A percentile compares a stretch with the other conserved stretches of the same genome.
phyloP scores from a whole-genome alignment of 1,140 invertebrate genomes.

The Brachionus rotundiformis region DNA sequence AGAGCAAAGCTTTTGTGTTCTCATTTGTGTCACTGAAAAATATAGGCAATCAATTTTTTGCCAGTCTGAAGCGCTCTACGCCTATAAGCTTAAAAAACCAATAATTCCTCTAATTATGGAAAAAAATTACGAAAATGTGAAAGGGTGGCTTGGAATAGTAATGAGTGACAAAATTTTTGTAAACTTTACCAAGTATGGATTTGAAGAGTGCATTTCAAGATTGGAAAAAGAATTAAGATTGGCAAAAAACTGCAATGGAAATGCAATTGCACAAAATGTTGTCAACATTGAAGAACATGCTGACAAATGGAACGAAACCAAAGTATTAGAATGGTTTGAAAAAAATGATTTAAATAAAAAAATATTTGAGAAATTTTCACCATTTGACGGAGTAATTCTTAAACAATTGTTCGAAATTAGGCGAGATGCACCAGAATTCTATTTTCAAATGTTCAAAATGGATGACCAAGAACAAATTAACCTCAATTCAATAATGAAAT shows the following conservation, averaged over 20 bases:
- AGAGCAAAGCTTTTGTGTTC: slow-evolving; percentile 59
- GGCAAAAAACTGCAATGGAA: neutral
- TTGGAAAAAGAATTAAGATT: neutral
- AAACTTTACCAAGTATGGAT: slow-evolving; percentile 53
- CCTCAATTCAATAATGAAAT: neutral
- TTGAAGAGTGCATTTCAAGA: slow-evolving; percentile 29
- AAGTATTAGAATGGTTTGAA: slow-evolving; percentile 34
- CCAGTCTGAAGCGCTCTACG: slow-evolving; percentile 60
- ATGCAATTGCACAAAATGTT: neutral
- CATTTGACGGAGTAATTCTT: slow-evolving; percentile 26
- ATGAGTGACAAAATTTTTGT: slow-evolving; percentile 59
- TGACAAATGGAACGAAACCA: neutral
- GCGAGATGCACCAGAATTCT: slow-evolving; percentile 38
- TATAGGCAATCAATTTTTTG: slow-evolving; percentile 62
- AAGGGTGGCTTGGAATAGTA: slow-evolving; percentile 61
- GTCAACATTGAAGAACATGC: neutral
- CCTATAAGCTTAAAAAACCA: slow-evolving; percentile 56
- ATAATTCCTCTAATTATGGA: slow-evolving; percentile 60
- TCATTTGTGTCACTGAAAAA: slow-evolving; percentile 61
- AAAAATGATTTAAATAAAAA: neutral
- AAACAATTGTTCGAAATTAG: slow-evolving; percentile 38
- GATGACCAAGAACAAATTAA: neutral
- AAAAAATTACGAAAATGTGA: slow-evolving; percentile 55
- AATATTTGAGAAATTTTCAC: neutral
- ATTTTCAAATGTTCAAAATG: slow-evolving; percentile 13